Base-by-base conservation (phyloP, 2,113 vertebrate species). In the Ariopsis seemanni region DNA sequence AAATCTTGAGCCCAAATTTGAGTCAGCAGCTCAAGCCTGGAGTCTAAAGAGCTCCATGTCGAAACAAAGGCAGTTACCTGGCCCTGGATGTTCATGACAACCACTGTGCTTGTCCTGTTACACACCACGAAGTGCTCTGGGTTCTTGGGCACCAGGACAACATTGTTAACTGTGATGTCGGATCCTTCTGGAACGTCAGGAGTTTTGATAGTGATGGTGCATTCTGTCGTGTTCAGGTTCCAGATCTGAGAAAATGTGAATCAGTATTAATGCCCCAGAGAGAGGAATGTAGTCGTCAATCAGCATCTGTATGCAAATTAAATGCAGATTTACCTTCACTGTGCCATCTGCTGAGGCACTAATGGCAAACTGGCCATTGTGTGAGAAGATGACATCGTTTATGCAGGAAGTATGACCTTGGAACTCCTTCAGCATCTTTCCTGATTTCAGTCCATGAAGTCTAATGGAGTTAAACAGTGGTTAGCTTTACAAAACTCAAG, bases 71-170 rank as follows among this genome's bases (percentile, higher is more conserved):
- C 50, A 77, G 96, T 84, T 91, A 99, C 98, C 89, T 99, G 98
- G 25, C 98, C 98, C 89, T 99, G 97, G 97, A 99, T 98, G 94
- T 99, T 99, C 97, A 99, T 99, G 92, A 99, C 98, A 91, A 99
- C 98, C 0, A 99, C 97, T 0, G 98, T 99, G 89, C 99, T 99
- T 0, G 98, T 99, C 86, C 98, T 96, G 94, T 99, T 99, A 90
- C 98, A 99, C 91, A 99, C 98, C 1, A 99, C 98, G 0, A 99
- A 99, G 93, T 99, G 98, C 92, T 99, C 98, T 0, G 98, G 98
- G 91, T 99, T 99, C 93, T 99, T 99, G 83, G 98, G 98, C 89
- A 99, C 95, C 48, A 99, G 95, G 86, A 96, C 93, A 52, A 99
- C 97, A 77, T 97, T 98, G 93, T 99, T 99, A 86, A 99, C 98